Evolutionary conservation across 2,113 vertebrate species (phyloP).

Genomic region (Pyrgilauda ruficollis): DNA sequence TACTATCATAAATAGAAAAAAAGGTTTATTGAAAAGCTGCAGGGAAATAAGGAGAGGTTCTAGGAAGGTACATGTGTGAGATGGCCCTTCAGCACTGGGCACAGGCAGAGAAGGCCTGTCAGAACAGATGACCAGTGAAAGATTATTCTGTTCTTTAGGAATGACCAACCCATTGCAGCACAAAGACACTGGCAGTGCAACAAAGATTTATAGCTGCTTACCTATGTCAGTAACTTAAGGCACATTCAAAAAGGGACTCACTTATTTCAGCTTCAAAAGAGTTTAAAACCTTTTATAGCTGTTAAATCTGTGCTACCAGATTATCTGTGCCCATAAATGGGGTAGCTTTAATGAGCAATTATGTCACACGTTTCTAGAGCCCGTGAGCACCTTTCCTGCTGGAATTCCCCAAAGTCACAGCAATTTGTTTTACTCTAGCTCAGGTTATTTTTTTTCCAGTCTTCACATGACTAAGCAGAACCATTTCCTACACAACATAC

Average conservation of each 20-base stretch:
- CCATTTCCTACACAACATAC: not conserved
- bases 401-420: not conserved
- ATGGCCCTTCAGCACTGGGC: not conserved
- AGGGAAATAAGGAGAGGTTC: not conserved
- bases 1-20: not conserved
- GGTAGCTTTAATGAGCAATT: not conserved
- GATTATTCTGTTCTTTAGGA: not conserved
- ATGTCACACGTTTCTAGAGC: not conserved
- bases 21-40: not conserved
- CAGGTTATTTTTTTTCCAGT: not conserved
- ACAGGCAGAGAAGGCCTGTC: not conserved
- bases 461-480: conserved; percentile 12
- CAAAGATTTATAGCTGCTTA: not conserved
- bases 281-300: not conserved
- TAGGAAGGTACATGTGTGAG: fast-evolving
- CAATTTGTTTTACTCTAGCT: not conserved
- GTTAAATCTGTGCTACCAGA: not conserved
- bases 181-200: not conserved
- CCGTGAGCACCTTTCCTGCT: not conserved
- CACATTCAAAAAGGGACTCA: not conserved
- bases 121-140: not conserved
- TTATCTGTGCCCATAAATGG: not conserved
- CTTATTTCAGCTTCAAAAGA: not conserved
- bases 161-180: not conserved
- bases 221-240: not conserved